Percentiles rank a stretch among this genome's conserved stretches.
Conservation (phyloP, 2,113 vertebrate species). For the Rhynchopsitta pachyrhyncha region DNA sequence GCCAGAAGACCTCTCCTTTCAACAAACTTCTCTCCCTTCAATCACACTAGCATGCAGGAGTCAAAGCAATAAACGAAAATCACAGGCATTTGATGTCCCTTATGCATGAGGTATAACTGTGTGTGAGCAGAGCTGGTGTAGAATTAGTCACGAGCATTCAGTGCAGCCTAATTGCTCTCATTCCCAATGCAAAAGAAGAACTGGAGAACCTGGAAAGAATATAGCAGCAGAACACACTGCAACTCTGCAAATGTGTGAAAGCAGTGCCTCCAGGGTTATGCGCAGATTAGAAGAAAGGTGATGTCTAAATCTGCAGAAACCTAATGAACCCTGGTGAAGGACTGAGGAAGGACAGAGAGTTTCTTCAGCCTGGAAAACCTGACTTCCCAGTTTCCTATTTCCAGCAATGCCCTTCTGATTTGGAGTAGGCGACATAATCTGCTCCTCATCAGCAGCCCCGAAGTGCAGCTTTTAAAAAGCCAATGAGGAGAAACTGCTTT, state of each 20-base stretch:
- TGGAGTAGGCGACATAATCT: neutral
- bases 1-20: neutral
- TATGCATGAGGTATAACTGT: neutral
- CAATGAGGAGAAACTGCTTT: neutral
- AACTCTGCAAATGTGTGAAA: fast-evolving
- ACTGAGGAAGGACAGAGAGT: neutral
- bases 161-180: neutral
- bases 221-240: neutral
- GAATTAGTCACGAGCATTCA: neutral
- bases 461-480: neutral
- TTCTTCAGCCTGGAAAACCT: neutral
- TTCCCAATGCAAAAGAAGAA: neutral
- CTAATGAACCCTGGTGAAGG: neutral
- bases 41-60: fast-evolving
- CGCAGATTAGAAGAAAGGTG: neutral
- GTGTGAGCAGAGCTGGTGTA: neutral
- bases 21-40: neutral
- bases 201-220: neutral
- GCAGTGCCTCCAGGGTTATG: fast-evolving
- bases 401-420: neutral
- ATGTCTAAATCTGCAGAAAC: neutral
- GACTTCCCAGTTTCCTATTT: neutral
- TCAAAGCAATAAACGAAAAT: neutral
- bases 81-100: neutral
- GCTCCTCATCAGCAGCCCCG: neutral